Percentiles rank a stretch among this genome's conserved stretches.
phyloP scores from a whole-genome alignment of 2,113 vertebrate species.

The Syrmaticus mikado region DNA sequence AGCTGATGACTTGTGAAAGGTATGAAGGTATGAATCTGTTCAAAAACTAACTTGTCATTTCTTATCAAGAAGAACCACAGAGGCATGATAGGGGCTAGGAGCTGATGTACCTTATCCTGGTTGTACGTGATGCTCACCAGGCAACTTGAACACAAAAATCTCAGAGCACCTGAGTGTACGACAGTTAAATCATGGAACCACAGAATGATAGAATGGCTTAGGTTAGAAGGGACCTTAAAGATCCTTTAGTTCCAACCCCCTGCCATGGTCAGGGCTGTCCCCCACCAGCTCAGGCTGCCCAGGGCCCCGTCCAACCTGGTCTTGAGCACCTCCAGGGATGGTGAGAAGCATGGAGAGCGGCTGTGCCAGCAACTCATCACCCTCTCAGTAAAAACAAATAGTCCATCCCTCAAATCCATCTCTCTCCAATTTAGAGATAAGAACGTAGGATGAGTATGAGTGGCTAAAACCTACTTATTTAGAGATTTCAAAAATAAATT shows the following conservation, averaged over 20 bases:
- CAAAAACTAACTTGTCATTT: neutral
- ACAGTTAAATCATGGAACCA: neutral
- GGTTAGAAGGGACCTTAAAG: no score
- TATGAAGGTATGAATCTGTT: neutral
- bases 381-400: no score
- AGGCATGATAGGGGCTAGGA: neutral
- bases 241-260: no score
- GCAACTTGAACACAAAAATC: neutral
- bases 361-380: no score
- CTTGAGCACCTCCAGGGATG: no score
- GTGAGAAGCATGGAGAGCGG: no score
- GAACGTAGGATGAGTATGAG: neutral
- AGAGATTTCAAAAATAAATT: neutral
- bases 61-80: neutral
- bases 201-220: no score
- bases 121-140: neutral
- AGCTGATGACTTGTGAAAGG: neutral
- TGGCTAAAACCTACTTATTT: neutral
- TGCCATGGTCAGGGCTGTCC: no score
- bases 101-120: neutral
- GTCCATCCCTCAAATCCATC: no score
- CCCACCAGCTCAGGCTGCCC: no score
- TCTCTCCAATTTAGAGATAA: no score
- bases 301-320: no score
- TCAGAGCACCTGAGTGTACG: neutral